Evolutionary conservation across 2,888 invertebrate species (phyloP).

Genomic region (Polydrusus pterygomalis): DNA sequence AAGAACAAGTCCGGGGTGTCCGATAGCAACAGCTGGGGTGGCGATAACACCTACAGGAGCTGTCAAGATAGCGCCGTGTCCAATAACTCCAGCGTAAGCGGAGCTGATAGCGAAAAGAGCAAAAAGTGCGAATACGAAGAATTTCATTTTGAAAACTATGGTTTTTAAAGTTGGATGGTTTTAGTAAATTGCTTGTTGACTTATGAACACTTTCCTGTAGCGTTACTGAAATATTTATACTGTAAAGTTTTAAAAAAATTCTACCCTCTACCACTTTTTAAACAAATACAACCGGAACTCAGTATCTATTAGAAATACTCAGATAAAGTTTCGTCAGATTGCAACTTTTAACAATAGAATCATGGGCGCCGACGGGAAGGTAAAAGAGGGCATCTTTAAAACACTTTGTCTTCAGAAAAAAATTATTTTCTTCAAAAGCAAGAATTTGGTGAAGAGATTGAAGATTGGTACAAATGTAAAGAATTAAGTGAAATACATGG

Average conservation of each 20-base stretch:
- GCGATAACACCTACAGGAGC: constrained; percentile 4
- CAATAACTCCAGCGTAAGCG: constrained; percentile 56
- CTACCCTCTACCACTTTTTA: background rate
- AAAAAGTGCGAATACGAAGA: constrained; percentile 57
- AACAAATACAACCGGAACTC: background rate
- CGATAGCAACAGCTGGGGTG: too few species aligned
- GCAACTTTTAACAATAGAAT: background rate
- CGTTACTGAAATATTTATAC: background rate
- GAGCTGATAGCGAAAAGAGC: constrained; percentile 57
- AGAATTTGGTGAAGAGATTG: too few species aligned
- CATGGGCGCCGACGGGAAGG: too few species aligned
- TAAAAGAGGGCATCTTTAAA: too few species aligned
- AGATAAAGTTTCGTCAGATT: constrained; percentile 7
- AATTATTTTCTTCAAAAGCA: too few species aligned
- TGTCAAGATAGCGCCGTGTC: constrained; percentile 37
- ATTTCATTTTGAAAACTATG: constrained; percentile 57
- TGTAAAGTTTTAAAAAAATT: background rate
- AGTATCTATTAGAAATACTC: background rate
- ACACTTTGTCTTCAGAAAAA: too few species aligned
- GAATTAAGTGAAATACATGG: too few species aligned
- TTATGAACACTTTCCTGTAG: background rate
- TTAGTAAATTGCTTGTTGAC: background rate
- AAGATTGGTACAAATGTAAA: too few species aligned
- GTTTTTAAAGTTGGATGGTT: background rate
- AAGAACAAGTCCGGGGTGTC: background rate